A percentile compares a stretch with the other conserved stretches of the same genome.
Evolutionary conservation across 2,797 vertebrate genomes (phyloP).

Genomic region (Epinephelus malabaricus): DNA sequence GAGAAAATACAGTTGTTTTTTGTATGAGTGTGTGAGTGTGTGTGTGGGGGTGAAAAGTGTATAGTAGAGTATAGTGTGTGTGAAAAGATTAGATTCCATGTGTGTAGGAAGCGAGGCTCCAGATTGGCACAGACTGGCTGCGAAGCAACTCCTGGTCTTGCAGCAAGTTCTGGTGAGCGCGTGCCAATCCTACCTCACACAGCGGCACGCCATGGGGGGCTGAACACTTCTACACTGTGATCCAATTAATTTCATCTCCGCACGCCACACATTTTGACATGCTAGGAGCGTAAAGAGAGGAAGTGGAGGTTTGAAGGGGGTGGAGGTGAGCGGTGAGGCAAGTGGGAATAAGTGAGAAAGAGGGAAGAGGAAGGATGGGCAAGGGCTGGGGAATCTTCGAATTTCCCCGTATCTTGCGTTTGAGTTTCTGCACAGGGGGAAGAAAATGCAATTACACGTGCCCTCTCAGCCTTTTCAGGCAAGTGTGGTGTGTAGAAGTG

Average conservation of each 20-base stretch:
- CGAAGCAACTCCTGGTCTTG: conserved; percentile 50
- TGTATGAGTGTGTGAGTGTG: not conserved
- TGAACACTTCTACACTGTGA: conserved; percentile 79
- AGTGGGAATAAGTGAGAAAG: conserved; percentile 69
- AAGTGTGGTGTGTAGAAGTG: conserved; percentile 60
- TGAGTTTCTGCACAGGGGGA: conserved; percentile 75
- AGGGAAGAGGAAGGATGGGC: conserved; percentile 53
- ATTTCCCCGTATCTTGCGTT: conserved; percentile 74
- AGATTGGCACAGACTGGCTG: conserved; percentile 65
- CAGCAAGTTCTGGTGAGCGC: conserved; percentile 46
- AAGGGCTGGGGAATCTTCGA: conserved; percentile 69
- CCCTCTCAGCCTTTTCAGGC: conserved; percentile 80
- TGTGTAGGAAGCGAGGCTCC: conserved; percentile 42
- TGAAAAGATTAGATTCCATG: conserved; percentile 31
- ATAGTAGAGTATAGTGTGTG: conserved; percentile 12
- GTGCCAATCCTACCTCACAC: conserved; percentile 68
- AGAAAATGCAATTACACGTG: conserved; percentile 87
- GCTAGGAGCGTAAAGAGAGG: conserved; percentile 72
- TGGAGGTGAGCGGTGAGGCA: conserved; percentile 66
- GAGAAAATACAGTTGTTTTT: conserved; percentile 37
- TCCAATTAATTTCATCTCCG: conserved; percentile 86
- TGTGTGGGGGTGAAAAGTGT: not conserved
- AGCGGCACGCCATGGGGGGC: conserved; percentile 66
- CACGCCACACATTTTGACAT: conserved; percentile 79
- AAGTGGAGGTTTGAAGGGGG: conserved; percentile 70